Evolutionary conservation across 2,113 vertebrate genomes (phyloP).

Genomic region (Pampusana beccarii): DNA sequence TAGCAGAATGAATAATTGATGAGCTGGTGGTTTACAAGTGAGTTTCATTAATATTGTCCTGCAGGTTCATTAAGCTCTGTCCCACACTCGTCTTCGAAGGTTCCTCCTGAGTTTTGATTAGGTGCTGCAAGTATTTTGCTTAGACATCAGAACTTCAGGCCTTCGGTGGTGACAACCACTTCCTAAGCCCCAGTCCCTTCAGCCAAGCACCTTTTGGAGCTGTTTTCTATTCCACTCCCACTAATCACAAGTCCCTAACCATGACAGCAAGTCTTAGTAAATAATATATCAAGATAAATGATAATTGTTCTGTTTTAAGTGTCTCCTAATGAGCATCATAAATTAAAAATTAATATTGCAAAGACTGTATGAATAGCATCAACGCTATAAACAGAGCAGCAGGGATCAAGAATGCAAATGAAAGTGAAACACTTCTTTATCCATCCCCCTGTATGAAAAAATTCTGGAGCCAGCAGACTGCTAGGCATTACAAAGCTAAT

Average conservation of each 20-base stretch:
- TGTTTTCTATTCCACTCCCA: conserved; percentile 72
- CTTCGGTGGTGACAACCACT: conserved; percentile 63
- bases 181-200: conserved; percentile 50
- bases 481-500: conserved; percentile 59
- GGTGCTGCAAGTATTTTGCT: conserved; percentile 71
- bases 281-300: conserved; percentile 99
- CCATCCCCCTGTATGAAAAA: conserved; percentile 36
- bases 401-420: conserved; percentile 81
- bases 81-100: conserved; percentile 69
- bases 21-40: conserved; percentile 75
- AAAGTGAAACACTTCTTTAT: conserved; percentile 73
- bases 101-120: conserved; percentile 78
- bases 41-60: conserved; percentile 83
- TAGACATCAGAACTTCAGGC: conserved; percentile 72
- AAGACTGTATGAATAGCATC: conserved; percentile 88
- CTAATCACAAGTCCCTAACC: conserved; percentile 85
- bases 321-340: conserved; percentile 96
- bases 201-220: conserved; percentile 59
- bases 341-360: conserved; percentile 95
- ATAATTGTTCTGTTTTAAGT: conserved; percentile 95
- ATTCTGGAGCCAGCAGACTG: conserved; percentile 62
- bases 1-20: conserved; percentile 84
- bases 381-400: conserved; percentile 84
- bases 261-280: conserved; percentile 94
- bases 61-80: conserved; percentile 83